A percentile compares a stretch with the other conserved stretches of the same genome.
Conservation (phyloP, 2,113 vertebrate genomes). For the Synodontis membranacea region DNA sequence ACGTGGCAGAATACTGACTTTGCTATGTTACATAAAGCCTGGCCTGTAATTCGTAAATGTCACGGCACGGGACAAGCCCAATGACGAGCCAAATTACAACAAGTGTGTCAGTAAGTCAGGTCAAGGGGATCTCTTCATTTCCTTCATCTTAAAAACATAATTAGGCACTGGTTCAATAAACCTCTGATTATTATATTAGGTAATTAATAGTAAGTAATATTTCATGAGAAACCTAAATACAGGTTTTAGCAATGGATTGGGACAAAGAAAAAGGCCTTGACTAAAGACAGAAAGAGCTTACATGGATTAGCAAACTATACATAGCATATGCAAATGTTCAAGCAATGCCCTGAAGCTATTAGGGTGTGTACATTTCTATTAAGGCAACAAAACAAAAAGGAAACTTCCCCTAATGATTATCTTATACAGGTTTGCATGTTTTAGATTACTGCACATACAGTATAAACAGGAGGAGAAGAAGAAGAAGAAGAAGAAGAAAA, state of each 20-base stretch:
- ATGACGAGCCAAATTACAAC: not conserved
- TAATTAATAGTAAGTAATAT: not conserved
- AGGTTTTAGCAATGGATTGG: not conserved
- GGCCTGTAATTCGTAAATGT: not conserved
- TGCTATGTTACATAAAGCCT: not conserved
- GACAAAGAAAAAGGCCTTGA: not conserved
- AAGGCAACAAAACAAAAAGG: not conserved
- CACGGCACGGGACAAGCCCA: not conserved
- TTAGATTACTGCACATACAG: slow-evolving; percentile 39
- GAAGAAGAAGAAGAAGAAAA: no score
- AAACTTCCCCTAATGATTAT: not conserved
- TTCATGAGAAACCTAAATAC: not conserved
- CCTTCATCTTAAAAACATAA: not conserved
- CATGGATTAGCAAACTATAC: not conserved
- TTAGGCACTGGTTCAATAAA: not conserved
- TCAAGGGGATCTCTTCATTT: not conserved
- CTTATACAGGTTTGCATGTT: slow-evolving; percentile 50
- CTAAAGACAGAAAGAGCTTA: not conserved
- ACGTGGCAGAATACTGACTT: not conserved
- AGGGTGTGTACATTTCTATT: not conserved
- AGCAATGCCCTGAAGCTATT: not conserved
- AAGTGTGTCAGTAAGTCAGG: not conserved
- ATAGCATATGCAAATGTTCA: not conserved
- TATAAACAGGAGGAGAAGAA: slow-evolving; percentile 28
- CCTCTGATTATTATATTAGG: not conserved